Evolutionary conservation across 2,113 vertebrate genomes (phyloP).

Genomic region (Rhabdomys dilectus): DNA sequence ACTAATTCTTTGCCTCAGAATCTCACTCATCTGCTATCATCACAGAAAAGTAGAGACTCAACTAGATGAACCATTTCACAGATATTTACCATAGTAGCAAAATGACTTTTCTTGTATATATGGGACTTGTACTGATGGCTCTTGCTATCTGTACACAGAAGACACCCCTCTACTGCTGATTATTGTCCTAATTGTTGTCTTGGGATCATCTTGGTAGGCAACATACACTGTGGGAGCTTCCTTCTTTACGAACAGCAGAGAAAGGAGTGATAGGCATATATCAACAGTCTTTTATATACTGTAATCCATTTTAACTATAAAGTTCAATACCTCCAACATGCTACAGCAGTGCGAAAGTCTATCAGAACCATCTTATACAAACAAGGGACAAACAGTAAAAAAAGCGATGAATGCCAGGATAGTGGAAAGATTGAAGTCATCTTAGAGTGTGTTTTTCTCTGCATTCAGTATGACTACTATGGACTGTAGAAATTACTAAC

Average conservation of each 20-base stretch:
- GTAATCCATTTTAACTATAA: not conserved
- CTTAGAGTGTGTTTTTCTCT: not conserved
- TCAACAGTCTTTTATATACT: not conserved
- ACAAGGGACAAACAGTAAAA: not conserved
- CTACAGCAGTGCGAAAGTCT: not conserved
- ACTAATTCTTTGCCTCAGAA: not conserved
- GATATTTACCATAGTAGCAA: not conserved
- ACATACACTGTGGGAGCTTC: not conserved
- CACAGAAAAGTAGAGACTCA: not conserved
- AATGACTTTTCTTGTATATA: not conserved
- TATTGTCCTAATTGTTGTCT: not conserved
- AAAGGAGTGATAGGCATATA: not conserved
- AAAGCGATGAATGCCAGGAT: not conserved
- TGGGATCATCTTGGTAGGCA: not conserved
- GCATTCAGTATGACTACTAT: not conserved
- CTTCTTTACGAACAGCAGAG: not conserved
- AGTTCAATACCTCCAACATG: not conserved
- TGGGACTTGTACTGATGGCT: not conserved
- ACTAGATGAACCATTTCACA: not conserved
- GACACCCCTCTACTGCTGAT: not conserved
- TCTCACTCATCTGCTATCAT: not conserved
- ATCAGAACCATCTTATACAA: not conserved
- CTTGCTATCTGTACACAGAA: not conserved
- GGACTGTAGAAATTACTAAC: not conserved
- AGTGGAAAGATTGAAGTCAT: fast-evolving